These are phyloP conservation scores for Lamellibrachia columna DNA, from an alignment of 2,888 invertebrate species.

Conservation along the genomic window DNA sequence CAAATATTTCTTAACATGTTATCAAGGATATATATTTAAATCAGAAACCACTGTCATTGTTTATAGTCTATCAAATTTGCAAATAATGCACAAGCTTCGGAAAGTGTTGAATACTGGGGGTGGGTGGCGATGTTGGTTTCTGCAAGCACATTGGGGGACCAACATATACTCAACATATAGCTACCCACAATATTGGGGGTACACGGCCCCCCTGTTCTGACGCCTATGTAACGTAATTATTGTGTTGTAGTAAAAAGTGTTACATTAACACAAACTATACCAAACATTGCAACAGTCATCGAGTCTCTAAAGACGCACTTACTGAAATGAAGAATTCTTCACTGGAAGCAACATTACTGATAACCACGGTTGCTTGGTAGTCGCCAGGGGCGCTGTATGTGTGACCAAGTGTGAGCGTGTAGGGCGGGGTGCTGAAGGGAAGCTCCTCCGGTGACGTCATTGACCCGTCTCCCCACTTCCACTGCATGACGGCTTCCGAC, in stretches of 20 bases:
- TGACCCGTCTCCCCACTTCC: slow-evolving; percentile 46
- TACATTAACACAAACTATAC: too few species aligned
- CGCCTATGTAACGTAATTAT: too few species aligned
- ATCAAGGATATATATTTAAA: slow-evolving; percentile 7
- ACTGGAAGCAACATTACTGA: slow-evolving; percentile 50
- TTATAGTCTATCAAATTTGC: neutral
- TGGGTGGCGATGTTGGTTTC: too few species aligned
- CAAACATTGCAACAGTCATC: too few species aligned
- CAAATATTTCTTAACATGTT: neutral
- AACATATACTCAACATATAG: too few species aligned
- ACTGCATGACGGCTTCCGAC: slow-evolving; percentile 38
- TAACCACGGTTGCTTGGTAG: slow-evolving; percentile 43
- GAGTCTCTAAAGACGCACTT: slow-evolving; percentile 23
- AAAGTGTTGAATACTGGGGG: too few species aligned
- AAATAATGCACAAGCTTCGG: neutral
- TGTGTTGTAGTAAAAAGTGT: neutral
- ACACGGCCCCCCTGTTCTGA: too few species aligned
- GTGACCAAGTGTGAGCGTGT: slow-evolving; percentile 32
- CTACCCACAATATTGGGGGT: too few species aligned
- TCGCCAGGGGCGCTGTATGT: slow-evolving; percentile 44
- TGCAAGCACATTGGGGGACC: too few species aligned
- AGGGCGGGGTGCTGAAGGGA: slow-evolving; percentile 28
- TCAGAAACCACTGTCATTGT: neutral
- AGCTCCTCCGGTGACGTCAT: slow-evolving; percentile 23
- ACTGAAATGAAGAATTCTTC: slow-evolving; percentile 41